Base-by-base conservation (phyloP, 1,140 invertebrate species). In the Hyles euphorbiae region DNA sequence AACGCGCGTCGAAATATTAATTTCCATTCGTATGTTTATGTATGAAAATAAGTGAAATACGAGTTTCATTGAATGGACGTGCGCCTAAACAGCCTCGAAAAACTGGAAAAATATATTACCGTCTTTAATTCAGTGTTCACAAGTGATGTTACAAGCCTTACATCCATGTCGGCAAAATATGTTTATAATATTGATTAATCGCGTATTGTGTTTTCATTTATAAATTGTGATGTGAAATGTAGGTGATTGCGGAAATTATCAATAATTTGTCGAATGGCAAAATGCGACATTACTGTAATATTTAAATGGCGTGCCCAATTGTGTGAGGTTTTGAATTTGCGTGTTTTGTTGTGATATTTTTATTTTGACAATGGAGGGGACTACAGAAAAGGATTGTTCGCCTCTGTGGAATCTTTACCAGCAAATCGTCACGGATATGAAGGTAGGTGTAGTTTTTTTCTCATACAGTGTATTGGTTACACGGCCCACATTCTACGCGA, bases 141-240 rank as follows among this genome's bases (percentile, higher is more conserved):
- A 58, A 56, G 65, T 61, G 56, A 64, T 63, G 67, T 68, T 58
- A 65, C 56, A 56, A 58, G 56, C 49, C 61, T 72, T 71, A 69
- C 52, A 52, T 51, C 53, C 58, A 60, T 63, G 64, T 65, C 58
- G 48, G 47, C 78, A 53, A 65, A 45, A 50, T 67, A 66, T 86
- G 83, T 87, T 87, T 88, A 87, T 87, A 88, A 88, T 88, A 88
- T 88, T 88, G 86, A 88, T 88, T 86, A 83, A 81, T 81, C 76
- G 68, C 72, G 71, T 74, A 75, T 74, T 58, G 71, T 80, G 71
- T 78, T 87, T 77, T 72, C 74, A 70, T 60, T 58, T 61, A 72
- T 79, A 44, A 68, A 73, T 68, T 65, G 68, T 74, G 58, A 64
- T 74, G 76, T 84, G 86, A 78, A 81, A 84, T 85, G 83, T 87